Evolutionary conservation across 1,140 invertebrate species (phyloP), one percentile per base, ranked within the genome.

Genomic region (Megathymus violae): DNA sequence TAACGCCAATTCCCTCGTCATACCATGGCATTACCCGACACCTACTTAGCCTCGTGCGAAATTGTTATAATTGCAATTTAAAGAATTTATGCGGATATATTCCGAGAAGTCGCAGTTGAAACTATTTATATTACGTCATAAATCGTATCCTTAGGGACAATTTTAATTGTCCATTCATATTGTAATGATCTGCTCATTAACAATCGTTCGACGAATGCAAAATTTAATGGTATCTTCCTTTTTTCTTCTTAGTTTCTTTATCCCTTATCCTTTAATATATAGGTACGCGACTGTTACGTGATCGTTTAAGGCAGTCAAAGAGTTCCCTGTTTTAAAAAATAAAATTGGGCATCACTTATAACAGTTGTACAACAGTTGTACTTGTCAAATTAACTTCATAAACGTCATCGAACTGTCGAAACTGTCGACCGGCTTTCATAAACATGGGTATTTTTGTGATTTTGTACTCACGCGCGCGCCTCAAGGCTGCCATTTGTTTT

Each of bases 401-500:
- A 56, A 31, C 38, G 38, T 54, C 31, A 41, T 52, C 48, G 48
- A 27, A 15, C 17, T 48, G 59, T 16, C n/a, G n/a, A 38, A 60
- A 15, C 11, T 36, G 13, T 19, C 44, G 25, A 56, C 34, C 22
- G 50, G 22, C 19, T 13, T 3, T 3, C 34, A 58, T 50, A 34
- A 51, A 41, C 11, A n/a, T 34, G 1, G 25, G n/a, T 16, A 40
- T 40, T 44, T 58, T 27, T 11, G 25, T 5, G 27, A 19, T 43
- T 19, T 27, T 34, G n/a, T 14, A 13, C 27, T 19, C 47, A 27
- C 27, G 15, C 17, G 17, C 25, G 4, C 19, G 50, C 67, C 65
- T 27, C 36, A n/a, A 43, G 67, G 60, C 15, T 27, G 38, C 22
- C 60, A 56, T 67, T 67, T 74, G 67, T 74, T 60, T 69, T 72